Evolutionary conservation across 2,797 vertebrate genomes (phyloP).

Genomic region (Danio kyathit): DNA sequence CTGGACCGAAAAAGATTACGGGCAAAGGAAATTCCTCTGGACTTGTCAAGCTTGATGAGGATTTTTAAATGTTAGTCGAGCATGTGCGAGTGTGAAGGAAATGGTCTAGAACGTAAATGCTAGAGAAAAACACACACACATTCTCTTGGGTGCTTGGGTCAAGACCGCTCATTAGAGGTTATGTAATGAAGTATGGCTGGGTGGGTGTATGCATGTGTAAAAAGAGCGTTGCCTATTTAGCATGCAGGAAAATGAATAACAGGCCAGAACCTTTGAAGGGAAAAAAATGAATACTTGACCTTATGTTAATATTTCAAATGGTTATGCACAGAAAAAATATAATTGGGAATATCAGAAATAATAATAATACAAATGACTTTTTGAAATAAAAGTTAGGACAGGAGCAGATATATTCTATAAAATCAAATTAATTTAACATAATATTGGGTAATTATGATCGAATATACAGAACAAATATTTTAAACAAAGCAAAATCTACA

Average conservation of each 20-base stretch:
- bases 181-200: constrained; percentile 8
- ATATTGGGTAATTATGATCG: neutral
- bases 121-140: constrained; percentile 10
- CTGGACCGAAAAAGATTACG: neutral
- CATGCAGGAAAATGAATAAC: constrained; percentile 4
- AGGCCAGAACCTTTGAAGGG: neutral
- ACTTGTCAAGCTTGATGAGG: neutral
- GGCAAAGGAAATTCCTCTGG: constrained; percentile 7
- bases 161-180: constrained; percentile 17
- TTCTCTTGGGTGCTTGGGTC: neutral
- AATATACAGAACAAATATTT: neutral
- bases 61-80: neutral
- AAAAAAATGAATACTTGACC: constrained; percentile 16
- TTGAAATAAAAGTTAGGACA: neutral
- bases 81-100: neutral
- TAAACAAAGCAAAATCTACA: neutral
- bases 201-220: neutral
- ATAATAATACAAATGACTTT: neutral
- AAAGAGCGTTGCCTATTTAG: neutral
- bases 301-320: neutral
- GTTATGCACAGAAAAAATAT: neutral
- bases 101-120: neutral
- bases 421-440: neutral
- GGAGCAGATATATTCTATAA: neutral
- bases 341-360: neutral